Evolutionary conservation across 2,797 vertebrate genomes (phyloP).

Genomic region (Rhincodon typus): DNA sequence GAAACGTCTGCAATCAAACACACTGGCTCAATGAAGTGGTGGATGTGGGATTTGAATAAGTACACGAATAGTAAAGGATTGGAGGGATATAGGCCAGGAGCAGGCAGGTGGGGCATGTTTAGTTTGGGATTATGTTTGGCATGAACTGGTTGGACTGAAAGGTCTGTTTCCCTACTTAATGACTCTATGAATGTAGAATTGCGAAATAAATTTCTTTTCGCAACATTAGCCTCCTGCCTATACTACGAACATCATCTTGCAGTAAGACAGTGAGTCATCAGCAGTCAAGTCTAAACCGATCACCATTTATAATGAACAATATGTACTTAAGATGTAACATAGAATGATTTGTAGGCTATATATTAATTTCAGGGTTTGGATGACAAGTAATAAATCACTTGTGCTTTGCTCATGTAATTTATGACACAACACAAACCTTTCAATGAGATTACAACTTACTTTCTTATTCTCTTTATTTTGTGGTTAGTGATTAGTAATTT

Average conservation of each 20-base stretch:
- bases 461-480: slow-evolving; percentile 21
- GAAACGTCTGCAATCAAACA: no score
- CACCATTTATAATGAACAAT: not conserved
- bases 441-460: slow-evolving; percentile 26
- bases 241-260: not conserved
- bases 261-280: not conserved
- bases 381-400: slow-evolving; percentile 25
- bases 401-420: slow-evolving; percentile 26
- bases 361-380: slow-evolving; percentile 32
- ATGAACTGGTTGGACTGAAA: no score
- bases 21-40: no score
- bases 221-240: not conserved
- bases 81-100: no score
- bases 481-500: slow-evolving; percentile 13
- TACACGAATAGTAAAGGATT: no score
- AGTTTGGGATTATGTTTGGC: no score
- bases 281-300: not conserved
- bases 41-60: no score
- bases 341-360: slow-evolving; percentile 20
- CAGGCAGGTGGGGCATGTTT: no score
- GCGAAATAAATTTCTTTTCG: not conserved
- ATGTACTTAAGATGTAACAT: not conserved
- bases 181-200: not conserved
- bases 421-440: slow-evolving; percentile 23
- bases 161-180: no score